phyloP scores from a whole-genome alignment of 2,113 vertebrate genomes.

The Syrrhaptes paradoxus region DNA sequence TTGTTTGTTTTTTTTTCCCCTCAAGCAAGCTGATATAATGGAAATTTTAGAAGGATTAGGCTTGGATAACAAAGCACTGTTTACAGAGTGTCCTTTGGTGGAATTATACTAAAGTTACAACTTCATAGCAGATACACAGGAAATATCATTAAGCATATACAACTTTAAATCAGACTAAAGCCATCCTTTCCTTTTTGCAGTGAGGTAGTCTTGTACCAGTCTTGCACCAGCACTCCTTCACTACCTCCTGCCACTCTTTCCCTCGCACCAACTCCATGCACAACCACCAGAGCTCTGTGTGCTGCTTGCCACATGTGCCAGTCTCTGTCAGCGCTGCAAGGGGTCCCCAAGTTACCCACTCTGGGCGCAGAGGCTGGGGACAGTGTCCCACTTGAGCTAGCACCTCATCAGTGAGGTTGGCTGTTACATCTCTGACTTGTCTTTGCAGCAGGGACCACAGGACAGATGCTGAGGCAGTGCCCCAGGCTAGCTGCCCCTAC shows the following conservation, averaged over 20 bases:
- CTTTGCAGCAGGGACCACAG: accelerated
- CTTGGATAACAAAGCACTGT: background rate
- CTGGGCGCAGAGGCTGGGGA: background rate
- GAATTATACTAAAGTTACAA: background rate
- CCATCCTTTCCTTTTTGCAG: background rate
- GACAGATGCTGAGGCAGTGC: background rate
- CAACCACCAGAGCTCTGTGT: no score
- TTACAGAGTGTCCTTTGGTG: background rate
- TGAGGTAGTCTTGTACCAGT: background rate
- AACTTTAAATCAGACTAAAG: background rate
- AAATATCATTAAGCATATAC: background rate
- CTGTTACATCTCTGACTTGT: background rate
- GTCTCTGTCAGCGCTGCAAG: background rate
- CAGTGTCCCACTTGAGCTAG: background rate
- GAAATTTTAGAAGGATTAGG: background rate
- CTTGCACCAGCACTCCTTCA: background rate
- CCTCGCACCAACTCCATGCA: accelerated
- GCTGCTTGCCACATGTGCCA: background rate
- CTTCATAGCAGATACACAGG: accelerated
- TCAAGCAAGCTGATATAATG: background rate
- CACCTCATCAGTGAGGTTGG: background rate
- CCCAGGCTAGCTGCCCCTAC: background rate
- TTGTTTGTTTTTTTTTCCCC: background rate
- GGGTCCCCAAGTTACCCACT: accelerated
- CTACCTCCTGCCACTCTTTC: accelerated